Base-by-base conservation (phyloP, 2,888 invertebrate genomes). In the Hypselothyrea guttata region DNA sequence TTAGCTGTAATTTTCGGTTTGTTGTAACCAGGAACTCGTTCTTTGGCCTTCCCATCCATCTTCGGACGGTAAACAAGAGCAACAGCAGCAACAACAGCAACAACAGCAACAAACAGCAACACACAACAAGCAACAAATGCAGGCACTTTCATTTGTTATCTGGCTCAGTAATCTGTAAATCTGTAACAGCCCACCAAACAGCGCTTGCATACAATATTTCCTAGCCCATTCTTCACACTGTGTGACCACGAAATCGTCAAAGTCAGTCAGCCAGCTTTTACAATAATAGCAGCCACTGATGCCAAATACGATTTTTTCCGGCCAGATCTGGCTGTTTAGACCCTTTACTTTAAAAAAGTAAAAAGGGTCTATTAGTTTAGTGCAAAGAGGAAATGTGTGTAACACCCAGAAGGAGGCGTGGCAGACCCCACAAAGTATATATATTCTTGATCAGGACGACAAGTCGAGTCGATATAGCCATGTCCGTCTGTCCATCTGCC, bases 191-290 rank as follows among this genome's bases (percentile, higher is more conserved):
- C 82, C 75, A 71, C 61, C 74, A 78, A 76, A 60, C 81, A 77
- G 31, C 52, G 67, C 60, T 71, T 77, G 70, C 72, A 73, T 66
- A 81, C 73, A 75, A 68, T 66, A 73, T 84, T 84, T 77, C 78
- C 78, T 75, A 71, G 77, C 47, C 70, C 63, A 75, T 81, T 84
- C 82, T 82, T 82, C 81, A 82, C 81, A 82, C 81, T 82, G 74
- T 82, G 84, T 82, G 84, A 78, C 82, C 81, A 82, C 82, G 65
- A 84, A 84, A 82, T 84, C 84, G 76, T 84, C 84, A 82, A 78
- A 68, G 57, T 62, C 71, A 76, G 72, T 47, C 71, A 65, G 67
- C 57, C 78, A 73, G 71, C 70, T 72, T 63, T 63, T 49, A 56
- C 69, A 71, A 52, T 54, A 61, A 35, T 15, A 51, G 41, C 48